Conservation (phyloP, 1,140 invertebrate species). For the Paracyclopina nana region DNA sequence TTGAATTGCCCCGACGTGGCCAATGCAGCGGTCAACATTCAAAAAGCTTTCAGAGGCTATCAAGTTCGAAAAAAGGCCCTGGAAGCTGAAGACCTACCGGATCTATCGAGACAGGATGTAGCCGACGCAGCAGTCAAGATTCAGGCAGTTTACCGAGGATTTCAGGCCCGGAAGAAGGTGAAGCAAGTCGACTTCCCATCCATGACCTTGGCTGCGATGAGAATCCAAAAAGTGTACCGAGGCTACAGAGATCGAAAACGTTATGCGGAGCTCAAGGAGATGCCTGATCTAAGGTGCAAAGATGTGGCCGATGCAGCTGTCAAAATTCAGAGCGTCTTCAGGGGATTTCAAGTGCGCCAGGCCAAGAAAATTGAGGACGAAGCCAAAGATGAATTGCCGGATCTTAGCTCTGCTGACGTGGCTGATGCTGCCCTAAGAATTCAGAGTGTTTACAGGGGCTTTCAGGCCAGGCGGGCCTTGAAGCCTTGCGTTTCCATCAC, state of each 20-base stretch:
- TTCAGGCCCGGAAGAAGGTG: slow-evolving; percentile 4
- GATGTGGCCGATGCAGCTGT: slow-evolving; percentile 4
- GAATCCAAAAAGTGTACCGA: slow-evolving; percentile 54
- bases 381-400: background rate
- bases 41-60: background rate
- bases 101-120: background rate
- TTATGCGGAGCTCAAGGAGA: background rate
- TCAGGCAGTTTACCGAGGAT: slow-evolving; percentile 40
- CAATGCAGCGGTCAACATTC: slow-evolving; percentile 3
- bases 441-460: slow-evolving; percentile 10
- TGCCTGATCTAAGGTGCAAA: slow-evolving; percentile 8
- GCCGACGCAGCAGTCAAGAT: slow-evolving; percentile 43
- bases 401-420: slow-evolving; percentile 6
- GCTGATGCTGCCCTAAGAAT: slow-evolving; percentile 1
- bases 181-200: no score
- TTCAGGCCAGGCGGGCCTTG: background rate
- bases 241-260: slow-evolving; percentile 33
- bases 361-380: background rate
- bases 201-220: slow-evolving; percentile 50
- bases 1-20: background rate
- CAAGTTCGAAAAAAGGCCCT: background rate
- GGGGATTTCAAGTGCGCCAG: background rate
- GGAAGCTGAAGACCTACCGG: slow-evolving; percentile 3
- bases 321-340: slow-evolving; percentile 3
- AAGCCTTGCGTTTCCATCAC: no score